A percentile compares a stretch with the other conserved stretches of the same genome.
Conservation (phyloP, 2,797 vertebrate species). For the Taeniopygia guttata region DNA sequence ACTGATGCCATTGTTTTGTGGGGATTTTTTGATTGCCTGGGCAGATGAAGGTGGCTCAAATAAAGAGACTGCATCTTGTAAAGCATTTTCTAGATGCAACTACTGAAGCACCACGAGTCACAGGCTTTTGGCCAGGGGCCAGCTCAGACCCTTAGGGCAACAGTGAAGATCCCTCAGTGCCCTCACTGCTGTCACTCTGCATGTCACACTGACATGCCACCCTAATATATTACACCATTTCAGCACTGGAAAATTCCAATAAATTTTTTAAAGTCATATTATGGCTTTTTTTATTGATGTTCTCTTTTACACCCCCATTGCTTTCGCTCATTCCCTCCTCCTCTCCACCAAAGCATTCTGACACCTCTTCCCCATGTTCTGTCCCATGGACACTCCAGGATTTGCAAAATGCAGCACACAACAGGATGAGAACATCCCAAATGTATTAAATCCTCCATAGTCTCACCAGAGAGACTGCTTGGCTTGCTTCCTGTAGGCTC, state of each 20-base stretch:
- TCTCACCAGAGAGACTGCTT: not conserved
- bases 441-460: not conserved
- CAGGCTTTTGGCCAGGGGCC: not conserved
- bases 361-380: not conserved
- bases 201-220: not conserved
- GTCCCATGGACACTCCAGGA: rapidly evolving
- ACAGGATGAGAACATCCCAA: not conserved
- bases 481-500: not conserved
- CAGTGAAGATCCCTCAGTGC: not conserved
- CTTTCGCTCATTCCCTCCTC: not conserved
- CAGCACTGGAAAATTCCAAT: conserved; percentile 36
- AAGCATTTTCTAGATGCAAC: not conserved
- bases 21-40: not conserved
- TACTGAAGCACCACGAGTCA: not conserved
- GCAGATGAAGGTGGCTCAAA: not conserved
- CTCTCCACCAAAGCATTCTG: not conserved
- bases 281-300: not conserved
- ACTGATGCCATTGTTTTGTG: not conserved
- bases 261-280: not conserved
- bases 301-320: not conserved
- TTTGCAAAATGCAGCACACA: not conserved
- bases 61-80: not conserved
- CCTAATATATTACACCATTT: not conserved
- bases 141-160: not conserved
- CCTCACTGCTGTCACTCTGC: not conserved